phyloP scores from a whole-genome alignment of 2,888 invertebrate species.

The Epirrhoe tristata region DNA sequence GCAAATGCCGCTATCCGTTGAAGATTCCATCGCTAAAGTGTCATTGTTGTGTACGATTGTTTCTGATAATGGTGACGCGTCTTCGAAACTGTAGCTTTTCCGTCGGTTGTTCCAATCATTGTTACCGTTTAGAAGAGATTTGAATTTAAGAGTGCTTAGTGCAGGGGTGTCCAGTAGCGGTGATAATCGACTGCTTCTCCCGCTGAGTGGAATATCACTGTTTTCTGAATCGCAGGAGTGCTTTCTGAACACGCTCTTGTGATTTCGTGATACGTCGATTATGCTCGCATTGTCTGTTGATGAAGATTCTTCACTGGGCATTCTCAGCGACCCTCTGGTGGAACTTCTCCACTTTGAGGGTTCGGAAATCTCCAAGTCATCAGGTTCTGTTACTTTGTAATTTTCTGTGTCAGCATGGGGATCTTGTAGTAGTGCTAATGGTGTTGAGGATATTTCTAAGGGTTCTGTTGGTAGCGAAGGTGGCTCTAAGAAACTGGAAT shows the following conservation, averaged over 20 bases:
- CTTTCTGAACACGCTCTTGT: constrained; percentile 64
- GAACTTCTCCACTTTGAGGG: constrained; percentile 89
- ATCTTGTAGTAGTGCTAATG: constrained; percentile 68
- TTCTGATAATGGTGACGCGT: constrained; percentile 70
- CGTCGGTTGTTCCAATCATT: constrained; percentile 90
- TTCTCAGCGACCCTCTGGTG: constrained; percentile 87
- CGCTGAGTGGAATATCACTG: constrained; percentile 63
- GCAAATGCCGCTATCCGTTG: constrained; percentile 91
- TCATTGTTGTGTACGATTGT: constrained; percentile 69
- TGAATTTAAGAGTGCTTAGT: constrained; percentile 75
- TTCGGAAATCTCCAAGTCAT: constrained; percentile 83
- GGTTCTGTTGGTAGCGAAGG: constrained; percentile 68
- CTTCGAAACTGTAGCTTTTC: constrained; percentile 91
- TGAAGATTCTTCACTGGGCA: constrained; percentile 85
- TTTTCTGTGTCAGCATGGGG: constrained; percentile 65
- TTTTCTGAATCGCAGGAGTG: constrained; percentile 71
- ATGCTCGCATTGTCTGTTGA: constrained; percentile 79
- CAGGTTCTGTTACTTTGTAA: constrained; percentile 83
- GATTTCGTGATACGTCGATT: constrained; percentile 69
- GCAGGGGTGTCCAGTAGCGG: constrained; percentile 72
- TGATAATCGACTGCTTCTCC: constrained; percentile 61
- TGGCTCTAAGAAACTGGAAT: constrained; percentile 62
- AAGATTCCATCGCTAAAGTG: constrained; percentile 88
- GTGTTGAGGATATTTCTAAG: constrained; percentile 77
- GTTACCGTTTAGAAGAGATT: constrained; percentile 73